Evolutionary conservation across 2,888 invertebrate genomes (phyloP), one percentile per base, ranked within the genome.

Genomic region (Euphydryas editha): DNA sequence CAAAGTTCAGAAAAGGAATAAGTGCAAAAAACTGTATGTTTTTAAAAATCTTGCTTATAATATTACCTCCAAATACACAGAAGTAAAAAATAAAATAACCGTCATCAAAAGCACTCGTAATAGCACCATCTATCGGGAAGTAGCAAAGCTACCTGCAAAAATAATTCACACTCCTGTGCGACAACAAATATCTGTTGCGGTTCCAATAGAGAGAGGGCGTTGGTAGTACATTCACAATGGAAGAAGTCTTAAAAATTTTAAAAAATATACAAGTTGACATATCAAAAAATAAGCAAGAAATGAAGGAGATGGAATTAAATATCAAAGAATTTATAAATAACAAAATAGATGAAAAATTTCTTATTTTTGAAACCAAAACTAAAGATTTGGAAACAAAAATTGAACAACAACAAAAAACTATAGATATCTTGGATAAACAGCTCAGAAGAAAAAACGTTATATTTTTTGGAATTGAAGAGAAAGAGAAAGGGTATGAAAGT

Each of bases 251-350:
- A 39, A 69, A 64, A 63, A 58, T 63, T 11, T 56, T 76, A 64
- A 37, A 69, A 65, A 49, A 42, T 10, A 74, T 75, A 56, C 72
- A 73, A 70, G 10, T 55, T 3, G 73, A 76, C 10, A 8, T 73
- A 65, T 13, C 68, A 30, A 57, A 70, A 56, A 71, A 74, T 39
- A 76, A 75, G 51, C 62, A 67, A 57, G 68, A 72, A 18, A 75
- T 75, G 72, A 70, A 68, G 63, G 62, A 72, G 18, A 75, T 73
- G 73, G 73, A 77, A 57, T 47, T 71, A 63, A 74, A 73, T 64
- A 75, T 75, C n/a, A 75, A 70, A 30, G 61, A 69, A 24, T 59
- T 73, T 5, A 74, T 76, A 49, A 75, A 72, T 51, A 73, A 67
- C n/a, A 73, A 74, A 15, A 70, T 72, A 18, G 69, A 75, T 46